Percentiles rank a stretch among this genome's conserved stretches.
Conservation (phyloP, 92 coral and sea anemone genomes). For the Isaurus tuberculatus region DNA sequence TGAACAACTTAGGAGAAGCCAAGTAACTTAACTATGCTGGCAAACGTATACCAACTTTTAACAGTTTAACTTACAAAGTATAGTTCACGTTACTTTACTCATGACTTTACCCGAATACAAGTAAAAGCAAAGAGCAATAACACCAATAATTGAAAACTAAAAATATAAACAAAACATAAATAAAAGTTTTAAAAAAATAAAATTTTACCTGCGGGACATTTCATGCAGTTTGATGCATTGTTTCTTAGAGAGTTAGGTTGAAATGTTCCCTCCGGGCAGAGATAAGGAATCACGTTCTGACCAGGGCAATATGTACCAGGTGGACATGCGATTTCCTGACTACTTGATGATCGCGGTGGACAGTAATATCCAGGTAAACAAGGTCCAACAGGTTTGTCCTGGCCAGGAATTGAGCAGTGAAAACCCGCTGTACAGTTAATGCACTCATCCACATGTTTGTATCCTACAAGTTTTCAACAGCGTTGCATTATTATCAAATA, state of each 20-base stretch:
- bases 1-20: too few species aligned
- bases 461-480: conserved; percentile 53
- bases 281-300: conserved; percentile 67
- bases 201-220: conserved; percentile 82
- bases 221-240: conserved; percentile 66
- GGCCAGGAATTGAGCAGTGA: conserved; percentile 85
- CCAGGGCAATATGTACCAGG: conserved; percentile 87
- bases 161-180: neutral
- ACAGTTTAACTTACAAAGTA: too few species aligned
- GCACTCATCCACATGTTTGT: conserved; percentile 87
- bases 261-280: conserved; percentile 87
- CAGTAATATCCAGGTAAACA: conserved; percentile 94
- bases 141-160: neutral
- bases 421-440: conserved; percentile 95
- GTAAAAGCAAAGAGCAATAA: too few species aligned
- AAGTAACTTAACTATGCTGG: too few species aligned
- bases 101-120: too few species aligned
- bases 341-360: conserved; percentile 80
- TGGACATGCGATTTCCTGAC: conserved; percentile 73
- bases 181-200: neutral
- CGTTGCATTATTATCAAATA: neutral
- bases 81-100: too few species aligned
- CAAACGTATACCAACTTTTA: too few species aligned
- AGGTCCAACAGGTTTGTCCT: conserved; percentile 74
- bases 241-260: conserved; percentile 74